Base-by-base conservation (phyloP, 2,113 vertebrate species). In the Dolichallabes microphthalmus region DNA sequence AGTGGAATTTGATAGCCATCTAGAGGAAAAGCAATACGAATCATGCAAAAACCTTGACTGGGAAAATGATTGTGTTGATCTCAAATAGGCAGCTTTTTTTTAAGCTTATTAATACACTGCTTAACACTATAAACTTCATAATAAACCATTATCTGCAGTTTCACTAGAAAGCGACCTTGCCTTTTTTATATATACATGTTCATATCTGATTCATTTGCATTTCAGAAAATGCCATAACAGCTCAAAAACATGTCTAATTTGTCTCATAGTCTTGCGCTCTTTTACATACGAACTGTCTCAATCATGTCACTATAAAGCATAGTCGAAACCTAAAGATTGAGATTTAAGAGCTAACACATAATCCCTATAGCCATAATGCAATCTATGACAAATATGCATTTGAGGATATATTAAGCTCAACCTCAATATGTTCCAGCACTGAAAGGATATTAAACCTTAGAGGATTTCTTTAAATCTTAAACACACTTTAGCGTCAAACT, bases 1-100 rank as follows among this genome's bases (percentile, higher is more conserved):
- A 89, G 91, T 92, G 94, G 92, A 94, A 95, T 90, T 85, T 90
- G 90, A 95, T 91, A 82, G 91, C 93, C 90, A 84, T 85, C 68
- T 89, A 75, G 86, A 89, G 90, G 88, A 89, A 86, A 89, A 91
- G 84, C 88, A 90, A 88, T 63, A 90, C 88, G 89, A 93, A 84
- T 63, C 87, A 64, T 35, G 68, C 32, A 27, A 83, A 82, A 76
- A 63, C 79, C 75, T 45, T 75, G 58, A 71, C 39, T 73, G 80
- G 45, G 71, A n/a, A 55, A 76, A 83, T 85, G 58, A 82, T 76
- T 61, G 69, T 27, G 35, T 74, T 82, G 13, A 27, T 60, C 57
- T 55, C 19, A 52, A 84, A 35, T 68, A 73, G 53, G n/a, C 39
- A 27, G 22, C 14, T 80, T 80, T 53, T 53, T 35, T 80, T 80